These are phyloP conservation scores for Drosophila nigricruria DNA, from an alignment of 2,888 invertebrate genomes.

Conservation along the genomic window DNA sequence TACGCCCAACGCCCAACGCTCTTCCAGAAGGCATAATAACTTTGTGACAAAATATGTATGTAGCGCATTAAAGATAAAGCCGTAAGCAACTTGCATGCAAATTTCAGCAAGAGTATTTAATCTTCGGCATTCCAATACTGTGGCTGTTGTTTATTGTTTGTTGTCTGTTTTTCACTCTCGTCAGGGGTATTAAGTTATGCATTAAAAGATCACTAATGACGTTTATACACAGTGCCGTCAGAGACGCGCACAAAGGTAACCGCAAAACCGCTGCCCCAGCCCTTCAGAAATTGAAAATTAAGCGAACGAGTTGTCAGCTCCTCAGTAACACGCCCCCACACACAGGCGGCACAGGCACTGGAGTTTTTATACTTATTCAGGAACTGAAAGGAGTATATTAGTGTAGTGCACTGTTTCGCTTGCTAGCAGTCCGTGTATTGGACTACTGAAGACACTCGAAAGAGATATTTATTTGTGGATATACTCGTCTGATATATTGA, in stretches of 20 bases:
- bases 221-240: constrained; percentile 52
- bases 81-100: not conserved
- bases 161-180: constrained; percentile 25
- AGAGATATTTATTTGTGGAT: too few species aligned
- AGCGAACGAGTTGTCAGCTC: constrained; percentile 46
- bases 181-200: constrained; percentile 60
- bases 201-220: constrained; percentile 74
- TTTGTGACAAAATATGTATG: constrained; percentile 1
- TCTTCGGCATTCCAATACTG: not conserved
- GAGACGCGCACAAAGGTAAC: constrained; percentile 38
- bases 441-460: too few species aligned
- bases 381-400: not conserved
- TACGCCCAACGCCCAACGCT: too few species aligned
- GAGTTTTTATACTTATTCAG: not conserved
- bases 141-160: constrained; percentile 32
- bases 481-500: not conserved
- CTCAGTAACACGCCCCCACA: constrained; percentile 1
- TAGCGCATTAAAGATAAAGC: not conserved
- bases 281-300: constrained; percentile 44
- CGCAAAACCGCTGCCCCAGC: constrained; percentile 18
- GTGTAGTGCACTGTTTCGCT: not conserved
- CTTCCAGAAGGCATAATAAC: not conserved
- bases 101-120: constrained; percentile 12
- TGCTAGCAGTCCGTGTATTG: not conserved
- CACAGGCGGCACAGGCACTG: not conserved